Evolutionary conservation across 2,797 vertebrate genomes (phyloP), one percentile per base, ranked within the genome.

Genomic region (Cyprinodon diabolis): DNA sequence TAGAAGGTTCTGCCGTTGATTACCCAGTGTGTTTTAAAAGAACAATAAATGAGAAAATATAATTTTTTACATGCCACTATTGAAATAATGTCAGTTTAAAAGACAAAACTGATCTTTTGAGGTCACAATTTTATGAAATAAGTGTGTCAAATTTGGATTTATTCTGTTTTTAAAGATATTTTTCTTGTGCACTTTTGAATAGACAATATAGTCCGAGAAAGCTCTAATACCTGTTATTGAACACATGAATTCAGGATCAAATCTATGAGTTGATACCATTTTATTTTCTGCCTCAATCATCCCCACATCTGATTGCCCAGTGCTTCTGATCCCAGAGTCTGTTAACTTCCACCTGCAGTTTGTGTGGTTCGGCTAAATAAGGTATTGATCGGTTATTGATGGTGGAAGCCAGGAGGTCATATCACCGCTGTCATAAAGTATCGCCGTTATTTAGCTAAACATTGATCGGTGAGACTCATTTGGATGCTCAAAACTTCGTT

Each of bases 301-400:
- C 17, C 21, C 56, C 21, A 60, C 40, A 60, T 57, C 15, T 54
- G 7, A 13, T 68, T 1, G 30, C n/a, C 11, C 23, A 37, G 15
- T 67, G 72, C 63, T 47, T 51, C 45, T 40, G 48, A 57, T 14
- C 69, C 1, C 6, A 23, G n/a, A 45, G 37, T 55, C 52, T 66
- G 60, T 56, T 71, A 68, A 71, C 70, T 43, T 48, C 40, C 54
- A 54, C 6, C 68, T 67, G 62, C 68, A 14, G 15, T 19, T 52
- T n/a, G 7, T 62, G 66, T 66, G 55, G 75, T 83, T 51, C 75
- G 51, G 65, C 68, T 63, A 80, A 74, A 84, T 85, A 74, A 77
- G 54, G 25, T 86, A 79, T 86, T 68, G 82, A 86, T 86, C 65
- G 66, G 74, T 21, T 62, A 52, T 77, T 76, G 79, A 78, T 47